Percentiles rank a stretch among this genome's conserved stretches.
These are phyloP conservation scores for Micrasema longulum DNA, from an alignment of 1,140 invertebrate species.

Conservation along the genomic window DNA sequence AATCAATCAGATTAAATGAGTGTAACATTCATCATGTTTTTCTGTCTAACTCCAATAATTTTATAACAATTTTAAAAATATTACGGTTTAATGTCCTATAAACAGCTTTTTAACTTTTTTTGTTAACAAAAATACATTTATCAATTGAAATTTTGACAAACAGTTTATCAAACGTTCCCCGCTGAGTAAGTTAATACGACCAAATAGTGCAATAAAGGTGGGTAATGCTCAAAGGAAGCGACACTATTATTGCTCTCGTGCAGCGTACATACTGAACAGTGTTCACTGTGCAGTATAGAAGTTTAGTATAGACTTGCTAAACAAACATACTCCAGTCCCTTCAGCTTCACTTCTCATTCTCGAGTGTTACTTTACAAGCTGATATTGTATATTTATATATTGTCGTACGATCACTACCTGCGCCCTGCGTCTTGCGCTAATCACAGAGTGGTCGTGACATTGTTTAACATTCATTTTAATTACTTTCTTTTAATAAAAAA, in stretches of 20 bases:
- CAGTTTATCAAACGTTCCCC: not conserved
- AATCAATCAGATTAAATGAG: too few species aligned
- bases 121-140: too few species aligned
- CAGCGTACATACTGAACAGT: not conserved
- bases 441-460: too few species aligned
- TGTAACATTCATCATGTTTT: too few species aligned
- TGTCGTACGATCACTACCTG: constrained; percentile 37
- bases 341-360: constrained; percentile 5
- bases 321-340: constrained; percentile 6
- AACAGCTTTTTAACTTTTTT: too few species aligned
- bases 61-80: too few species aligned
- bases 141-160: not conserved
- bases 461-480: too few species aligned
- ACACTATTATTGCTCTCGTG: constrained; percentile 35
- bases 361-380: not conserved
- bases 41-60: too few species aligned
- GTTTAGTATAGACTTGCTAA: constrained; percentile 20
- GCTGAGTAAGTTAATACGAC: constrained; percentile 46
- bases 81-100: too few species aligned
- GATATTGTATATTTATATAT: constrained; percentile 25
- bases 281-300: not conserved
- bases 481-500: too few species aligned
- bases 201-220: constrained; percentile 19
- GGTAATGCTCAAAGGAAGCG: constrained; percentile 52
- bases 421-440: not conserved